These are phyloP conservation scores for Cancer borealis DNA, from an alignment of 2,888 invertebrate genomes.

Conservation along the genomic window DNA sequence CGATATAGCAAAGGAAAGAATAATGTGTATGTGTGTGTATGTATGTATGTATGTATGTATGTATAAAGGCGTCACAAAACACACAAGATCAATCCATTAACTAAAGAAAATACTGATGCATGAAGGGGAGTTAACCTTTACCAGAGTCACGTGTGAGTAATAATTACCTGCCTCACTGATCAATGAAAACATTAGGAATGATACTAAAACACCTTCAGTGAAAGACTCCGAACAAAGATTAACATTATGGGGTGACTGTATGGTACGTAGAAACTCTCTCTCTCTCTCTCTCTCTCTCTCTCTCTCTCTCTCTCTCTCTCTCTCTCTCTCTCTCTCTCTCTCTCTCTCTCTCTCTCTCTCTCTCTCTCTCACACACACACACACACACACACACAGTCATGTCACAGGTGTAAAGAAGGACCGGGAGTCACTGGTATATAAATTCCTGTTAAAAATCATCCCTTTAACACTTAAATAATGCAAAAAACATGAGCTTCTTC, in stretches of 20 bases:
- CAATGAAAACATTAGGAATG: neutral
- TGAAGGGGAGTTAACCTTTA: neutral
- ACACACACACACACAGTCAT: neutral
- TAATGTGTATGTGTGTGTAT: constrained; percentile 42
- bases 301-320: too few relatives aligned
- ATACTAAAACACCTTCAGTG: neutral
- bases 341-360: too few relatives aligned
- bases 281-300: too few relatives aligned
- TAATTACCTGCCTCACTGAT: neutral
- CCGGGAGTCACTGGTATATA: neutral
- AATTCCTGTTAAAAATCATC: neutral
- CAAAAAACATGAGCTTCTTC: neutral
- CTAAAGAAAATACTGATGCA: neutral
- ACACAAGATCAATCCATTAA: neutral
- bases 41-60: constrained; percentile 39
- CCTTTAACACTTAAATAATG: neutral
- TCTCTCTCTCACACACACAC: neutral
- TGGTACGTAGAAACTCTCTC: neutral
- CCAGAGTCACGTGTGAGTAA: neutral
- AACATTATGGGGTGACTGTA: neutral
- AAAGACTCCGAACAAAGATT: neutral
- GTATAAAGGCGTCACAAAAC: constrained; percentile 20
- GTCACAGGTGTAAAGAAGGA: neutral
- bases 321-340: too few relatives aligned
- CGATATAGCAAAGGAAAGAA: neutral